Evolutionary conservation across 2,797 vertebrate genomes (phyloP), one percentile per base, ranked within the genome.

Genomic region (Ctenopoma kingsleyae): DNA sequence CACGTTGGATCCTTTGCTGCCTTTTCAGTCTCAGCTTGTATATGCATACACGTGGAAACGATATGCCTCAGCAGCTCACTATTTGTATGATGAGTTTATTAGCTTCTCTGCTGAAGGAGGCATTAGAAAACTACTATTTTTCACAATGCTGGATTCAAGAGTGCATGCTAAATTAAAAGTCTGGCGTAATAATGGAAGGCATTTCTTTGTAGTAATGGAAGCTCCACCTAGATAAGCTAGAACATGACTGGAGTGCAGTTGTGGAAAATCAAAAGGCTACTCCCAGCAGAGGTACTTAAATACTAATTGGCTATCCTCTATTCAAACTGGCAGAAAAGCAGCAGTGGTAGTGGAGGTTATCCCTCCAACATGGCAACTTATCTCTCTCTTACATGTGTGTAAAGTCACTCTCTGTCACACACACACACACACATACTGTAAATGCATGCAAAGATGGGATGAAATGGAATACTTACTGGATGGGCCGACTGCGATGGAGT

Each of bases 391-490:
- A 50, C 32, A 10, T 16, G 1, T 32, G 15, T 20, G 9, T 59
- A 16, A 22, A n/a, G 12, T 52, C 22, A 17, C 22, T 44, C 38
- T 35, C 59, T 35, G 65, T 17, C 57, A 46, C 40, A 38, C 36
- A 30, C 57, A 52, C 55, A 76, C 52, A 71, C 32, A 79, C 40
- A 70, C 13, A 48, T 10, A 20, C 44, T 11, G n/a, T 10, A 47
- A 22, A 19, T 0, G 6, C 77, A 90, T 80, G 71, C 80, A 85
- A 62, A 80, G 78, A 93, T 92, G 93, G 87, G 88, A 93, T 95
- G 94, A 87, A 94, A 95, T 95, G 94, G 79, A 68, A 81, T 95
- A 96, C 96, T 96, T 90, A 96, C 96, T 74, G 87, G 92, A 94
- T 86, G 91, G 91, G 49, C 94, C 94, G 44, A 90, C 96, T 96